Evolutionary conservation across 2,113 vertebrate species (phyloP).

Genomic region (Mastomys coucha): DNA sequence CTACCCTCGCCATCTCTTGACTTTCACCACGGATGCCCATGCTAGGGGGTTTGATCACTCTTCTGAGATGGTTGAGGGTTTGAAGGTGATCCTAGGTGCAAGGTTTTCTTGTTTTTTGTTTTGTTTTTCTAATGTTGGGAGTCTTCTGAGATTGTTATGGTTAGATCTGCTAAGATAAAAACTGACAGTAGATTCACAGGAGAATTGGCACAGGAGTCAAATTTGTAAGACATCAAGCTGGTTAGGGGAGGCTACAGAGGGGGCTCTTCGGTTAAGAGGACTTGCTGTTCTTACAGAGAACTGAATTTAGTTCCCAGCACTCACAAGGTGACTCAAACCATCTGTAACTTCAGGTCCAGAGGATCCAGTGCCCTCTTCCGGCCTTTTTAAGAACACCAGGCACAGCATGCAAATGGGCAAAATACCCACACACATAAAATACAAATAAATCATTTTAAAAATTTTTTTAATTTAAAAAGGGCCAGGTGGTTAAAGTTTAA

Average conservation of each 20-base stretch:
- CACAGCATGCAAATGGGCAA: neutral
- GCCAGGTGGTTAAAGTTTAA: neutral
- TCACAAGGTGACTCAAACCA: neutral
- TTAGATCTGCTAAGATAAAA: neutral
- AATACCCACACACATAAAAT: neutral
- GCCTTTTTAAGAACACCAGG: neutral
- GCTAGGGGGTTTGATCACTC: neutral
- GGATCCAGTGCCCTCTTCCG: neutral
- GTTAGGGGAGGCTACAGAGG: neutral
- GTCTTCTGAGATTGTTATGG: no score
- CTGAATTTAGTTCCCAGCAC: neutral
- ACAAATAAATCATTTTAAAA: neutral
- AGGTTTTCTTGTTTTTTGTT: no score
- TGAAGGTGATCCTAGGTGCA: neutral
- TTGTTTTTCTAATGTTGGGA: neutral
- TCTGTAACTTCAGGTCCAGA: neutral
- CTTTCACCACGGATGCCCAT: neutral
- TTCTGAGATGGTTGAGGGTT: neutral
- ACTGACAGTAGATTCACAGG: neutral
- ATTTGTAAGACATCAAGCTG: neutral
- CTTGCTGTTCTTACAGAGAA: neutral
- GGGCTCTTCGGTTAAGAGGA: neutral
- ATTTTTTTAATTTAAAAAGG: neutral
- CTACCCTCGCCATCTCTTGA: neutral
- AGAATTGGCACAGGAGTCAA: neutral